phyloP scores from a whole-genome alignment of 2,797 vertebrate species.

The Peromyscus attwateri region DNA sequence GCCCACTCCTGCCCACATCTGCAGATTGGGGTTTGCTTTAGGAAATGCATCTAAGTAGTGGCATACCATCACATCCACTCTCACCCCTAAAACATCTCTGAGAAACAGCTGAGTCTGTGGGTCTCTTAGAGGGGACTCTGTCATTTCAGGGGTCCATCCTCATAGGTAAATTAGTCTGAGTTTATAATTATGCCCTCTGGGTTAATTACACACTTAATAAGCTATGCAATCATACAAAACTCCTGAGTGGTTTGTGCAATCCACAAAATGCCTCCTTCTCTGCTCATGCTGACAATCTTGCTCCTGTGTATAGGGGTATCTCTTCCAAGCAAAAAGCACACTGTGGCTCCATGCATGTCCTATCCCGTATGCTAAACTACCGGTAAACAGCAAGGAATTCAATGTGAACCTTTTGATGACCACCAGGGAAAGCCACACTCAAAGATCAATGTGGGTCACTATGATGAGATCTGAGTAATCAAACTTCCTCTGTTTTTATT shows the following conservation, averaged over 20 bases:
- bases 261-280: not conserved
- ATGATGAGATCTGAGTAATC: not conserved
- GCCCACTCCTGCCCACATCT: accelerated
- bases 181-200: not conserved
- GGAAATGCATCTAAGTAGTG: not conserved
- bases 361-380: not conserved
- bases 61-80: not conserved
- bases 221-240: no score
- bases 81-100: not conserved
- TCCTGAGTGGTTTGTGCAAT: not conserved
- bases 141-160: not conserved
- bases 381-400: not conserved
- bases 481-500: not conserved
- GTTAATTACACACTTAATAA: not conserved
- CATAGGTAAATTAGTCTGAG: not conserved
- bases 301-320: no score
- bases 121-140: not conserved
- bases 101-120: not conserved
- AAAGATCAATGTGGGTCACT: not conserved
- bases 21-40: not conserved
- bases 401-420: accelerated
- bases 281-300: no score
- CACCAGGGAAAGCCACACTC: accelerated
- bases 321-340: not conserved
- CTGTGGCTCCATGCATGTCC: accelerated